Evolutionary conservation across 1,140 invertebrate genomes (phyloP).

Genomic region (Drosophila bocqueti): DNA sequence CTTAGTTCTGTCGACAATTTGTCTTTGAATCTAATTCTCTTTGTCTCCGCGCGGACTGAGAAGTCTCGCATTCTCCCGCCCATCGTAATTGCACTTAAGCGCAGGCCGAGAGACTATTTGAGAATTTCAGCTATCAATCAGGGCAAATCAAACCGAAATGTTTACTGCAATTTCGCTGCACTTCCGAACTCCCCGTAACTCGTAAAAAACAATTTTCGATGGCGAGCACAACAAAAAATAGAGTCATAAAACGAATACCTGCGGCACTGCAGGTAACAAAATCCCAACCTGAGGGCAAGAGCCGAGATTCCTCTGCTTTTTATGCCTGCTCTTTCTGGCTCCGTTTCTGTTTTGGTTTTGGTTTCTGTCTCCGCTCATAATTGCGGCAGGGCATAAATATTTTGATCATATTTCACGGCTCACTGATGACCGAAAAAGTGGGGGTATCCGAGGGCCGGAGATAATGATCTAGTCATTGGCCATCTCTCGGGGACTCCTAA

Average conservation of each 20-base stretch:
- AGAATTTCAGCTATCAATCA: slow-evolving; percentile 49
- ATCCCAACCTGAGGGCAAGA: slow-evolving; percentile 59
- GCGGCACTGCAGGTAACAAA: slow-evolving; percentile 66
- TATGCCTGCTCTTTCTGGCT: slow-evolving; percentile 13
- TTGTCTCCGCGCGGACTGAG: slow-evolving; percentile 19
- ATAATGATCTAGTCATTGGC: slow-evolving; percentile 66
- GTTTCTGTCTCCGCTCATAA: slow-evolving; percentile 52
- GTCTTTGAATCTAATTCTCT: slow-evolving; percentile 73
- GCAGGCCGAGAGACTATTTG: slow-evolving; percentile 19
- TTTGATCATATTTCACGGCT: slow-evolving; percentile 82
- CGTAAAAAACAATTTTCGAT: slow-evolving; percentile 64
- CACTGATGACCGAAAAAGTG: slow-evolving; percentile 47
- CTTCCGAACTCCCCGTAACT: slow-evolving; percentile 61
- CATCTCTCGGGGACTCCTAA: slow-evolving; percentile 26
- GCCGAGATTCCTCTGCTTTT: slow-evolving; percentile 37
- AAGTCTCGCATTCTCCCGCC: background rate
- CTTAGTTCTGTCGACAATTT: slow-evolving; percentile 73
- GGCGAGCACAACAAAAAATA: slow-evolving; percentile 48
- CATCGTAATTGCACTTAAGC: slow-evolving; percentile 59
- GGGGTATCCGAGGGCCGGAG: slow-evolving; percentile 17
- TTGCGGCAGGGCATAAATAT: slow-evolving; percentile 74
- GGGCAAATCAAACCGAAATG: slow-evolving; percentile 55
- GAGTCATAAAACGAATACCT: slow-evolving; percentile 68
- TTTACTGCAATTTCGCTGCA: slow-evolving; percentile 65
- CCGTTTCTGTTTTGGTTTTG: slow-evolving; percentile 1